Evolutionary conservation across 1,140 invertebrate genomes (phyloP).

Genomic region (Aphelinus atriplicis): DNA sequence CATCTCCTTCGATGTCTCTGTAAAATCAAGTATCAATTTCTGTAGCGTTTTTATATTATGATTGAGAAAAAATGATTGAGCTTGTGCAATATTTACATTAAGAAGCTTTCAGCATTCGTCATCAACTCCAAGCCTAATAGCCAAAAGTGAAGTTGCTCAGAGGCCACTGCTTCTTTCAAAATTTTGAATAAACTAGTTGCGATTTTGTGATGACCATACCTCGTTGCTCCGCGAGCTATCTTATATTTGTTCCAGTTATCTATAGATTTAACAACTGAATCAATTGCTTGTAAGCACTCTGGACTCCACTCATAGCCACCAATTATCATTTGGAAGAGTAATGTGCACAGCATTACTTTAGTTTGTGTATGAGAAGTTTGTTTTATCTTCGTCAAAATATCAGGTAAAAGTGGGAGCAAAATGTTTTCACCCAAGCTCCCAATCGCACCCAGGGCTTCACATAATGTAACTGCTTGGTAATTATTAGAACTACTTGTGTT

Average conservation of each 20-base stretch:
- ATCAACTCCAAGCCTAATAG: constrained; percentile 80
- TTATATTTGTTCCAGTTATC: constrained; percentile 88
- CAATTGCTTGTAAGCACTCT: constrained; percentile 67
- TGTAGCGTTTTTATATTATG: too few species aligned
- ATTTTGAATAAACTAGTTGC: constrained; percentile 75
- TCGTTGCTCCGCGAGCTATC: constrained; percentile 84
- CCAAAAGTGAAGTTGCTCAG: constrained; percentile 93
- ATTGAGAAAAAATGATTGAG: background rate
- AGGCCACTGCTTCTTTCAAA: constrained; percentile 80
- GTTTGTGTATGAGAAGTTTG: constrained; percentile 58
- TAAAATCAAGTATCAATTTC: constrained; percentile 19
- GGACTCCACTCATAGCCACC: constrained; percentile 71
- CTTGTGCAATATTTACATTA: constrained; percentile 59
- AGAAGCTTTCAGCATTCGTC: constrained; percentile 72
- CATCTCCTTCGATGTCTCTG: constrained; percentile 54
- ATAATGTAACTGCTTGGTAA: constrained; percentile 64
- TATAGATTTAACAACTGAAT: constrained; percentile 69
- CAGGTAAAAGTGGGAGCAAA: constrained; percentile 68
- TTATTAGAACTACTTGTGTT: constrained; percentile 57
- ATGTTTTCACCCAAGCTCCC: constrained; percentile 73
- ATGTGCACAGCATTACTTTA: constrained; percentile 76
- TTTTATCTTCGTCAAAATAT: constrained; percentile 68
- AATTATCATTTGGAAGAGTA: constrained; percentile 84
- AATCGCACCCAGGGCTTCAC: constrained; percentile 80
- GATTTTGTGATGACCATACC: constrained; percentile 84